phyloP scores from a whole-genome alignment of 1,140 invertebrate genomes.

The Ptiloglossa arizonensis region DNA sequence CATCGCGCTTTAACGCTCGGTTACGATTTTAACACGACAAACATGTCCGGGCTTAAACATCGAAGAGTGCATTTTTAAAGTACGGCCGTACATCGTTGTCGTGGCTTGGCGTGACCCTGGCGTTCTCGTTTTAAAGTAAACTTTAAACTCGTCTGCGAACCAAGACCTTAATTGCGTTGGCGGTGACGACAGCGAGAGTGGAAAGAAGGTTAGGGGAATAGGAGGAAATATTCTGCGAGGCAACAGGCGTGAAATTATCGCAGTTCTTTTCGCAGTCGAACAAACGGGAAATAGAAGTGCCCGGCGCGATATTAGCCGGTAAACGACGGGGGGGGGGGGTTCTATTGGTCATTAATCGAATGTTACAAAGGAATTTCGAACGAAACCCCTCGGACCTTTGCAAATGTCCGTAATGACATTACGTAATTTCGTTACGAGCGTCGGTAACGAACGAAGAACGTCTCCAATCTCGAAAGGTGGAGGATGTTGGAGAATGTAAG shows the following conservation, averaged over 20 bases:
- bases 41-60: too few relatives aligned
- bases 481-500: too few relatives aligned
- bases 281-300: neutral
- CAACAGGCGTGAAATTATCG: constrained; percentile 9
- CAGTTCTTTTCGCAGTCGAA: too few relatives aligned
- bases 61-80: too few relatives aligned
- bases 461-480: too few relatives aligned
- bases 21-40: neutral
- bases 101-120: too few relatives aligned
- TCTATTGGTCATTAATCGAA: neutral
- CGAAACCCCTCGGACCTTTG: neutral
- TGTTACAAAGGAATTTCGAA: neutral
- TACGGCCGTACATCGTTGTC: too few relatives aligned
- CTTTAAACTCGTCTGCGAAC: neutral
- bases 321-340: too few relatives aligned
- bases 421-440: neutral
- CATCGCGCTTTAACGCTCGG: too few relatives aligned
- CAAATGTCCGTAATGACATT: neutral
- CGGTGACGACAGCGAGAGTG: neutral
- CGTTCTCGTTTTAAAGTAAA: constrained; percentile 11
- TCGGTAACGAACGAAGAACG: too few relatives aligned
- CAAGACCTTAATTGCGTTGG: neutral
- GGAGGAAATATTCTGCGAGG: neutral
- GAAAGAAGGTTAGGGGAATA: neutral
- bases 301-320: too few relatives aligned